phyloP scores from a whole-genome alignment of 2,797 vertebrate genomes.

The Anisognathus igniventris region DNA sequence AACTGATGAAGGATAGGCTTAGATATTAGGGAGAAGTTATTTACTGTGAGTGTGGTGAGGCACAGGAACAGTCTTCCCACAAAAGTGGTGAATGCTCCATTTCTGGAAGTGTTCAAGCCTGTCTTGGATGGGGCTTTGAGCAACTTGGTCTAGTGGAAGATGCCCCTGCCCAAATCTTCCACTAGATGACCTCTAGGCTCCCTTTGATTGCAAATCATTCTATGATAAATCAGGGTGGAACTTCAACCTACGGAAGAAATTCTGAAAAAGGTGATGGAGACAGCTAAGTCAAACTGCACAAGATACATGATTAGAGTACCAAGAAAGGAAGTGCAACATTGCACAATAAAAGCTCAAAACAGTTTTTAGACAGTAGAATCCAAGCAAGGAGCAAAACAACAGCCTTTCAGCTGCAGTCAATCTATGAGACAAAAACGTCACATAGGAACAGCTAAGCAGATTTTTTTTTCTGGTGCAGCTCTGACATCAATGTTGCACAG shows the following conservation, averaged over 20 bases:
- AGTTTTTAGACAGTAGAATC: background rate
- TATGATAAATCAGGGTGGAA: background rate
- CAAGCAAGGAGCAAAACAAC: background rate
- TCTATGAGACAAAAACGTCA: background rate
- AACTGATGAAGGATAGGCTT: background rate
- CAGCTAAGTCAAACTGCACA: background rate
- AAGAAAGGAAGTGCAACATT: background rate
- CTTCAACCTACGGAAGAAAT: background rate
- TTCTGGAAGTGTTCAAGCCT: background rate
- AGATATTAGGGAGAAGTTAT: background rate
- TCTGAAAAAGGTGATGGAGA: background rate
- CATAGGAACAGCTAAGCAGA: background rate
- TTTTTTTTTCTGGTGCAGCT: background rate
- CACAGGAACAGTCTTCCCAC: background rate
- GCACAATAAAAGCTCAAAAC: background rate
- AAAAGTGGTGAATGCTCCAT: background rate
- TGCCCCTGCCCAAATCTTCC: too few relatives aligned
- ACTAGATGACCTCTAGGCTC: background rate
- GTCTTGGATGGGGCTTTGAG: background rate
- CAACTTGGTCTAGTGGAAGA: background rate
- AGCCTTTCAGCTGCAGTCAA: background rate
- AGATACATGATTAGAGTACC: background rate
- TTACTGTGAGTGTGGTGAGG: background rate
- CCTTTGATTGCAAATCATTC: background rate
- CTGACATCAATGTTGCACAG: background rate